Evolutionary conservation across 2,797 vertebrate genomes (phyloP), one percentile per base, ranked within the genome.

Genomic region (Ctenopoma kingsleyae): DNA sequence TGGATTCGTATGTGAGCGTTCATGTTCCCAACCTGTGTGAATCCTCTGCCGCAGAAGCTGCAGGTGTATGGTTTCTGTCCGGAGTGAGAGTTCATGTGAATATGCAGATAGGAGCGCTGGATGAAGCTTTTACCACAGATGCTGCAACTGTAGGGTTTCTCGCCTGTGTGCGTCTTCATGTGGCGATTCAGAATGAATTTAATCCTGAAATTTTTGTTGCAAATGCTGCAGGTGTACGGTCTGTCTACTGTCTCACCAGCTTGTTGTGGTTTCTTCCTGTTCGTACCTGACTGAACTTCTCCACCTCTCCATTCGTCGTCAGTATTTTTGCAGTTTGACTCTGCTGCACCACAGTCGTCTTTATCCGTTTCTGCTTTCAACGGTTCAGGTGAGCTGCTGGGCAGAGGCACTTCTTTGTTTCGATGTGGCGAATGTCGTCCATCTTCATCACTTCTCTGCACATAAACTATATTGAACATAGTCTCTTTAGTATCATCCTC

Each of bases 1-100:
- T 87, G 85, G 73, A 87, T 87, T 20, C 81, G 73, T 8, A 81
- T 79, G 70, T 86, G 83, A 4, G 77, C 74, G 0, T 86, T 88
- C 83, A 88, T 81, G 64, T 86, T 84, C 12, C 81, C 81, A 0
- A 81, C 67, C 3, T 84, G 83, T 0, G 81, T 74, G 80, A 88
- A 88, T 38, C 86, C 77, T 56, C 58, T 52, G 43, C 81, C 81
- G 5, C 83, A 88, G 32, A 84, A 56, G 1, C 64, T 46, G 8
- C 82, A 87, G 0, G 38, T 79, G 52, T 81, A 53, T 0, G 83
- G 83, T 8, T 86, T 88, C 67, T 84, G 66, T 49, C 77, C 83
- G 0, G 75, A 76, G 81, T 88, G 83, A 8, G 81, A 79, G 55
- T 82, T 84, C 79, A 86, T 79, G 64, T 86, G 86, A 38, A 74